Conservation (phyloP, 1,140 invertebrate species). For the Halyomorpha halys region DNA sequence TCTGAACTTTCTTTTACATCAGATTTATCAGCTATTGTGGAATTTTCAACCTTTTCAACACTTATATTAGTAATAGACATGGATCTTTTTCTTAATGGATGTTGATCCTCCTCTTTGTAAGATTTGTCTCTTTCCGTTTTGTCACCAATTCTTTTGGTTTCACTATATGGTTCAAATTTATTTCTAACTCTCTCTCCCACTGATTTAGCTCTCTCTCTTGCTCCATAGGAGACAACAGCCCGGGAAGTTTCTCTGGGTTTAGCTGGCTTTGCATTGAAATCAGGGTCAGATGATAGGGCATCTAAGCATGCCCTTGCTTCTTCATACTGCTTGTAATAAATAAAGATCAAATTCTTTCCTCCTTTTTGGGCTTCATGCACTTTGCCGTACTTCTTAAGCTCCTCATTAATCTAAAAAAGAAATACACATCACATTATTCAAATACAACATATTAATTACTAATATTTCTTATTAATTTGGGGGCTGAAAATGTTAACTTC, state of each 20-base stretch:
- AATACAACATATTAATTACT: no score
- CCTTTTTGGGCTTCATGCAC: conserved; percentile 14
- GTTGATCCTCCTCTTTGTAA: background rate
- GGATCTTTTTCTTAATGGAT: background rate
- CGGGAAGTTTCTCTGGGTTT: conserved; percentile 10
- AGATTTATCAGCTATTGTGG: background rate
- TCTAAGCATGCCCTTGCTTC: conserved; percentile 14
- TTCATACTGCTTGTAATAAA: conserved; percentile 11
- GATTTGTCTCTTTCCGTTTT: no score
- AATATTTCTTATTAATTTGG: no score
- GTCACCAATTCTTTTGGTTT: no score
- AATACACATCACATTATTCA: no score
- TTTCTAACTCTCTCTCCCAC: background rate
- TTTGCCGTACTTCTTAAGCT: conserved; percentile 14
- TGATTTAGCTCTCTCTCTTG: background rate
- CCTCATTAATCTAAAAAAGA: conserved; percentile 6
- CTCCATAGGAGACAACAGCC: background rate
- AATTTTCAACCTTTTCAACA: background rate
- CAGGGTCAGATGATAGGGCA: background rate
- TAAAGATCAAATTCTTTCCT: conserved; percentile 7
- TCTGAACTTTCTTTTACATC: no score
- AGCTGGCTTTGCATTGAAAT: conserved; percentile 15
- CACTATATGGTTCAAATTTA: no score
- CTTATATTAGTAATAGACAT: background rate
- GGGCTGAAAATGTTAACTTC: no score